Percentiles rank a stretch among this genome's conserved stretches.
Conservation (phyloP, 2,797 vertebrate genomes). For the Peromyscus eremicus region DNA sequence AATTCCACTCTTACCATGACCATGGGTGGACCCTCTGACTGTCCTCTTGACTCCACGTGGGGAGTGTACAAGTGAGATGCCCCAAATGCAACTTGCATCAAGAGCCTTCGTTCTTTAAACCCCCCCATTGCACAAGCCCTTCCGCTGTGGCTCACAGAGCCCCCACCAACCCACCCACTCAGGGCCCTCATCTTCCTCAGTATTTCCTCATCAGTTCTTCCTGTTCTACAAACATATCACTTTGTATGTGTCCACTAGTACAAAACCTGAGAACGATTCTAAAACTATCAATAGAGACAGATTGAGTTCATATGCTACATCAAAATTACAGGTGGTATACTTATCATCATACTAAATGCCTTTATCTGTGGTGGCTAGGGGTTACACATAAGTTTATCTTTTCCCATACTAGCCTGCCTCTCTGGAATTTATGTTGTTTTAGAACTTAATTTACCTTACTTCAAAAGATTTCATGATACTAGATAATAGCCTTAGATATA, state of each 20-base stretch:
- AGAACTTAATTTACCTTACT: neutral
- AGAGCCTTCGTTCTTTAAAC: neutral
- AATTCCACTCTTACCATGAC: neutral
- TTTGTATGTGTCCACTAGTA: neutral
- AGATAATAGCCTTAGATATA: neutral
- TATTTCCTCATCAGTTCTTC: neutral
- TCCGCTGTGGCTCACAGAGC: neutral
- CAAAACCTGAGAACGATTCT: neutral
- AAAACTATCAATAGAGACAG: neutral
- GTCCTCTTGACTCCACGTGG: neutral
- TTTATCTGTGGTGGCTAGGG: neutral
- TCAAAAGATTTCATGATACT: neutral
- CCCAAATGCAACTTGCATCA: fast-evolving
- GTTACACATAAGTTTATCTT: neutral
- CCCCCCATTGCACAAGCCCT: neutral
- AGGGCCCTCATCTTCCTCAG: neutral
- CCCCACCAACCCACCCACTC: neutral
- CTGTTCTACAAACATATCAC: neutral
- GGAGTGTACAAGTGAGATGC: fast-evolving
- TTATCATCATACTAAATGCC: neutral
- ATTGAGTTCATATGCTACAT: neutral
- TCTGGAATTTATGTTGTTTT: neutral
- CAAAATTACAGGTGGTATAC: neutral
- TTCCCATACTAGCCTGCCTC: neutral
- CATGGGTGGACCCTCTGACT: neutral